Base-by-base conservation (phyloP, 2,888 invertebrate species). In the Drosophila phalerata region DNA sequence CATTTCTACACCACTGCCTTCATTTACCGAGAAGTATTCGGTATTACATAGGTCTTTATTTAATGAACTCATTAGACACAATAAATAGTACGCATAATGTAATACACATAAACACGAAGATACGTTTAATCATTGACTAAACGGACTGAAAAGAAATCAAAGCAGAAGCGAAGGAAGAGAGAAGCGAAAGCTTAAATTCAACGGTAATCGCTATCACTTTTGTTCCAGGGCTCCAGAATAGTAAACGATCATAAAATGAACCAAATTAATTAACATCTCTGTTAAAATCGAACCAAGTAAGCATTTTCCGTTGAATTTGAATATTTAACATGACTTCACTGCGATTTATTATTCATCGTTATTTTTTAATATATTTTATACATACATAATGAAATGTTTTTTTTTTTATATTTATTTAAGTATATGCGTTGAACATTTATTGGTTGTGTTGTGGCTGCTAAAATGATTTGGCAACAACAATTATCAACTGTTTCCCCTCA, bases 301-400 rank as follows among this genome's bases (percentile, higher is more conserved):
- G 5, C 5, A 1, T 5, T 34, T 13, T 5, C 22, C 0, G 22
- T 22, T 4, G 45, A 55, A 48, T 34, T 34, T 34, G 13, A 34
- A 34, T 34, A 56, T 65, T 69, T 78, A 80, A 82, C 82, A 80
- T 82, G 75, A 71, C 69, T 70, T 72, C 53, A 70, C 64, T 69
- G 73, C 69, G 71, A 65, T 84, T 85, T 81, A 82, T 83, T 79
- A 62, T 57, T 65, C 73, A 57, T 69, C 81, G 64, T 62, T 76
- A 58, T 82, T 69, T 69, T 70, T 67, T 64, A 75, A 73, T 78
- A 69, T 77, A 81, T 15, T 38, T 28, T 52, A 52, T n/a, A 37
- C 76, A 82, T 71, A 82, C 53, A 69, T 63, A 68, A 66, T 58
- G 64, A 75, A 73, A 73, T 77, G 22, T 2, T 22, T 13, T 62